Evolutionary conservation across 1,140 invertebrate genomes (phyloP).

Genomic region (Gerris buenoi): DNA sequence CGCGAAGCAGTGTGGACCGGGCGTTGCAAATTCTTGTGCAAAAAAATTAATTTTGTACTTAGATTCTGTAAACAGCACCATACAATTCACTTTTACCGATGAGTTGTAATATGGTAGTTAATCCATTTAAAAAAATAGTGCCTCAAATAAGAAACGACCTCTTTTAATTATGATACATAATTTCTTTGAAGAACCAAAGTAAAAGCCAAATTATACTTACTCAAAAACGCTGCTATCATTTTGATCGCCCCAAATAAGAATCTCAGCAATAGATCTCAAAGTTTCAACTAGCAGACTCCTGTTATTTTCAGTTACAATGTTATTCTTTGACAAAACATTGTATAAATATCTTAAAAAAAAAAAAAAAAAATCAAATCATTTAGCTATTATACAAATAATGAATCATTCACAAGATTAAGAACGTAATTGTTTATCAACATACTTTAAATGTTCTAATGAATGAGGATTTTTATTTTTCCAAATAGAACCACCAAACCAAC

Average conservation of each 20-base stretch:
- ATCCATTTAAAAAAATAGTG: too few relatives aligned
- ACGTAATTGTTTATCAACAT: conserved; percentile 25
- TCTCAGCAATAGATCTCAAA: conserved; percentile 91
- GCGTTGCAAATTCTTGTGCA: too few relatives aligned
- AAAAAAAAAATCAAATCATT: background rate
- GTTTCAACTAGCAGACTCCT: conserved; percentile 91
- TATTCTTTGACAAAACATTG: conserved; percentile 89
- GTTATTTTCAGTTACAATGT: conserved; percentile 90
- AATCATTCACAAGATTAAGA: background rate
- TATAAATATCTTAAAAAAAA: conserved; percentile 54
- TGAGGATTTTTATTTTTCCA: conserved; percentile 90
- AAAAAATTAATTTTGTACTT: too few relatives aligned
- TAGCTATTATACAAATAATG: background rate
- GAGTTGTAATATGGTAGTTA: too few relatives aligned
- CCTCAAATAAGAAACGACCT: too few relatives aligned
- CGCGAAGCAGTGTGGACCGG: too few relatives aligned
- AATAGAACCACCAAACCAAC: conserved; percentile 72
- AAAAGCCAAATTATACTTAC: too few relatives aligned
- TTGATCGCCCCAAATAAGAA: conserved; percentile 99
- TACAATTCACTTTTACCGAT: too few relatives aligned
- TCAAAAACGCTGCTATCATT: conserved; percentile 99
- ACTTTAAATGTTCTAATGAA: conserved; percentile 91
- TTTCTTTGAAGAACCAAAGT: too few relatives aligned
- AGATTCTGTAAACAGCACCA: too few relatives aligned
- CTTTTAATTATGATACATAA: too few relatives aligned